phyloP scores from a whole-genome alignment of 1,140 invertebrate genomes.

The Ridgeia piscesae region DNA sequence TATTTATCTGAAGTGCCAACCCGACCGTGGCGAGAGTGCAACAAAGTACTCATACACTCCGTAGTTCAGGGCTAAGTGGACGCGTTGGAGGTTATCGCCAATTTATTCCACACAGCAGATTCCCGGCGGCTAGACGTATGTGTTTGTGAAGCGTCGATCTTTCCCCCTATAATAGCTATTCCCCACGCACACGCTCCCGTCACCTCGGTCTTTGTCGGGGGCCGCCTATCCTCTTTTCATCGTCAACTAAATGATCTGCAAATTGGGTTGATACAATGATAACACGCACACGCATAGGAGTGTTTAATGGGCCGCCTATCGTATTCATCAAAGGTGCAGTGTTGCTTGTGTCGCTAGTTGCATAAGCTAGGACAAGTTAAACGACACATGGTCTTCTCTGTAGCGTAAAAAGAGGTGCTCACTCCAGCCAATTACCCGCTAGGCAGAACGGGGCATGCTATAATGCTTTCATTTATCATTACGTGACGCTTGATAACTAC shows the following conservation, averaged over 20 bases:
- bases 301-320: neutral
- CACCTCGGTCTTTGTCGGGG: neutral
- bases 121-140: neutral
- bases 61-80: neutral
- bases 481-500: neutral
- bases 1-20: neutral
- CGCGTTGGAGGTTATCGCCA: neutral
- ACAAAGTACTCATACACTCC: neutral
- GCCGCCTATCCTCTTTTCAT: neutral
- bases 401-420: neutral
- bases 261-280: neutral
- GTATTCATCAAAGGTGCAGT: neutral
- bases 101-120: neutral
- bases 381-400: neutral
- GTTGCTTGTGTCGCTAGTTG: neutral
- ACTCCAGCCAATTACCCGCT: neutral
- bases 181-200: neutral
- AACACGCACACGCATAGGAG: neutral
- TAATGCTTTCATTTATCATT: neutral
- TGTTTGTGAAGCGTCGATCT: neutral
- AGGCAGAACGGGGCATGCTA: neutral
- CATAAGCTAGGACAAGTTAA: neutral
- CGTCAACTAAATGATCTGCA: neutral
- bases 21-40: neutral
- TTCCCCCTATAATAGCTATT: neutral